Conservation (phyloP, 2,113 vertebrate genomes). For the Phylloscopus whistleri region DNA sequence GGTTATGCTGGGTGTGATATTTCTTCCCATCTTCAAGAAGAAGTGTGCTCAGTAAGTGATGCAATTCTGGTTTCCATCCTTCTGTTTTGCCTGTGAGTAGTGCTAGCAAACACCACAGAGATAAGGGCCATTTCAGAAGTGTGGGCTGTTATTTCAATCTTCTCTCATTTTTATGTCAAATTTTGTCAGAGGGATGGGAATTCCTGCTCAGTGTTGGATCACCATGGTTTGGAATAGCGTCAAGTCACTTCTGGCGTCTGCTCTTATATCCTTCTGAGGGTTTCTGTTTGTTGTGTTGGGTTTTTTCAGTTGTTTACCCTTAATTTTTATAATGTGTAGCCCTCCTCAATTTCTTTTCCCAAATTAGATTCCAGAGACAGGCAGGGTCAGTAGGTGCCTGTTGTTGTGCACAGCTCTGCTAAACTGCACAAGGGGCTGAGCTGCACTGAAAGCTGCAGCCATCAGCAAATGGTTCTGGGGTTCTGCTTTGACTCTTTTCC, state of each 20-base stretch:
- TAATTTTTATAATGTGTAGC: neutral
- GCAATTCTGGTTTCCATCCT: neutral
- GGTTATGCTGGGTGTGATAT: neutral
- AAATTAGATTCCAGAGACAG: neutral
- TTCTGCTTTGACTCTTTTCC: no score
- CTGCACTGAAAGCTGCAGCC: neutral
- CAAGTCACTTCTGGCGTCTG: neutral
- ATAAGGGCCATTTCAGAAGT: neutral
- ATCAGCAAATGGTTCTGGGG: neutral
- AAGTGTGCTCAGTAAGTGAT: neutral
- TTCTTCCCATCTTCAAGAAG: neutral
- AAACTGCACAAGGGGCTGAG: neutral
- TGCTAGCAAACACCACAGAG: neutral
- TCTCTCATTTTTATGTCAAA: neutral
- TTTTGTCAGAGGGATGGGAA: neutral
- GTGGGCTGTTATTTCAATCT: neutral
- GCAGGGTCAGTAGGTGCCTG: neutral
- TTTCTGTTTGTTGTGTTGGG: neutral
- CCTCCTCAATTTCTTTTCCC: neutral
- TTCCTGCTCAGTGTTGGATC: neutral
- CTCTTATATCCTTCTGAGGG: neutral
- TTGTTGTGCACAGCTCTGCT: neutral
- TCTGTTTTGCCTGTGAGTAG: neutral
- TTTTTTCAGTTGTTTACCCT: neutral
- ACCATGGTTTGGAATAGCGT: neutral